Conservation (phyloP, 2,797 vertebrate species). For the Mormyrops boulengeri region DNA sequence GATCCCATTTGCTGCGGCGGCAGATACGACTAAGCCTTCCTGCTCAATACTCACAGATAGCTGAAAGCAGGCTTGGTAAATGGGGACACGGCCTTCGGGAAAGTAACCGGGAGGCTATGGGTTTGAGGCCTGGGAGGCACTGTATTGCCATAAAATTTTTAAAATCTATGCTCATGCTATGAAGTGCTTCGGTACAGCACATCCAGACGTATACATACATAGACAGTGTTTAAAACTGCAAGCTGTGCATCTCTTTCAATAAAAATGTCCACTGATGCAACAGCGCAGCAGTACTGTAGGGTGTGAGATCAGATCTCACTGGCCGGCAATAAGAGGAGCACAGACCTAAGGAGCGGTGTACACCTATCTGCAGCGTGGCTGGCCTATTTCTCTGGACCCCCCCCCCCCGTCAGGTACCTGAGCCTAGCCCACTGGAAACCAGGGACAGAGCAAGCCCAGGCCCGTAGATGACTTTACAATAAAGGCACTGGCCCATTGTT, state of each 20-base stretch:
- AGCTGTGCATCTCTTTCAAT: neutral
- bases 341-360: neutral
- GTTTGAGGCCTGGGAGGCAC: no score
- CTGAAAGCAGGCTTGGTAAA: neutral
- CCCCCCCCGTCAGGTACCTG: neutral
- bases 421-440: neutral
- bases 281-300: neutral
- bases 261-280: neutral
- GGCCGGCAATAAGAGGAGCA: neutral
- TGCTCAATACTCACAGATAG: neutral
- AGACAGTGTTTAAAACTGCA: neutral
- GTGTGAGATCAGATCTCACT: neutral
- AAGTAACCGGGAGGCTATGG: neutral
- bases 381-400: neutral
- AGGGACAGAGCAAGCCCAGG: neutral
- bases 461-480: neutral
- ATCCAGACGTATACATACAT: neutral
- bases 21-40: no score
- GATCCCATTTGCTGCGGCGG: no score
- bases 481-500: neutral
- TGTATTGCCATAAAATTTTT: neutral
- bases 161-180: neutral
- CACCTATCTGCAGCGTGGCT: neutral
- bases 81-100: neutral
- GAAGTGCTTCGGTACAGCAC: neutral